A percentile compares a stretch with the other conserved stretches of the same genome.
Conservation (phyloP, 2,888 invertebrate genomes). For the Halocaridina rubra region DNA sequence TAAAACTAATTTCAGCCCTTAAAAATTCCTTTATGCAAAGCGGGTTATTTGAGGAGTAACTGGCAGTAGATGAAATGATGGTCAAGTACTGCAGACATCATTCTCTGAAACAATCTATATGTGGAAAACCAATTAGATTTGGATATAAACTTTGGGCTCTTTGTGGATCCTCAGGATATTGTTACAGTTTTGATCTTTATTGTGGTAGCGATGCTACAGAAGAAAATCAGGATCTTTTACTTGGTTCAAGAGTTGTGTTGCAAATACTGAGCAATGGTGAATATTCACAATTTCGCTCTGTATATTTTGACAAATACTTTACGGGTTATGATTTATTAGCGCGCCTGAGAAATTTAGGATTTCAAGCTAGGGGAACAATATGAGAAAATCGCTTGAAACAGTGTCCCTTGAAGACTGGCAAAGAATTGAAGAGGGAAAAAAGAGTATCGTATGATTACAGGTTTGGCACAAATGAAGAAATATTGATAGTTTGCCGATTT, state of each 20-base stretch:
- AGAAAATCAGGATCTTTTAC: neutral
- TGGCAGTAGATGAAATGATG: slow-evolving; percentile 9
- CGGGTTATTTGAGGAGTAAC: neutral
- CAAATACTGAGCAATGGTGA: neutral
- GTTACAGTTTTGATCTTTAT: neutral
- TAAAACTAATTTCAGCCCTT: neutral
- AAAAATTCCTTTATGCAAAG: neutral
- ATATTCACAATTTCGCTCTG: neutral
- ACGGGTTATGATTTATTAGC: slow-evolving; percentile 4
- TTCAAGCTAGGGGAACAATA: slow-evolving; percentile 1
- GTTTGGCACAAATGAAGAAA: no score
- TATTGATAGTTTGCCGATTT: no score
- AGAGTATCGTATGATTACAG: slow-evolving; percentile 6
- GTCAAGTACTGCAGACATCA: neutral
- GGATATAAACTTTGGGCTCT: slow-evolving; percentile 10
- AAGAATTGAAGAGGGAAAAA: neutral
- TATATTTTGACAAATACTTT: slow-evolving; percentile 12
- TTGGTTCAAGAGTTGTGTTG: slow-evolving; percentile 19
- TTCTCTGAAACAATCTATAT: no score
- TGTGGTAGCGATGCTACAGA: neutral
- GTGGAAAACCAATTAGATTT: slow-evolving; percentile 18
- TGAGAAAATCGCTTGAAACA: slow-evolving; percentile 2
- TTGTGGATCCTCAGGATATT: neutral
- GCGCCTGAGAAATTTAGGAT: slow-evolving; percentile 1
- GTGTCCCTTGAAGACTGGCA: slow-evolving; percentile 14